Conservation (phyloP, 2,113 vertebrate genomes). For the Oryzias melastigma region DNA sequence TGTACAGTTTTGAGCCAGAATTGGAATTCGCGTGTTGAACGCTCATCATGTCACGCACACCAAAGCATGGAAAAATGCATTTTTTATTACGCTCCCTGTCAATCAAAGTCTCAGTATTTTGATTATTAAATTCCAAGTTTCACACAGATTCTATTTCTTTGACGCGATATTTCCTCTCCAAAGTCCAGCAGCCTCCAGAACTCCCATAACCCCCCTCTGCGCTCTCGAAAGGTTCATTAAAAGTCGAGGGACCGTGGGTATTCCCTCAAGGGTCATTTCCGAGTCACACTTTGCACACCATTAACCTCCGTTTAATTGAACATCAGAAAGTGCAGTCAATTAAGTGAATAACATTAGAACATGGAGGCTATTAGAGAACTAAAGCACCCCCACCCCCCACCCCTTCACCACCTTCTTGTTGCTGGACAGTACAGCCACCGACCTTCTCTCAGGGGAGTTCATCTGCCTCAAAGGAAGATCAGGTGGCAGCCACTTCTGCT, state of each 20-base stretch:
- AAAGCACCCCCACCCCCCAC: neutral
- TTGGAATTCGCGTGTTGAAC: no score
- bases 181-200: slow-evolving; percentile 12
- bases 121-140: slow-evolving; percentile 7
- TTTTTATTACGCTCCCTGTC: slow-evolving; percentile 10
- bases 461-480: slow-evolving; percentile 3
- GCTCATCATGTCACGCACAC: no score
- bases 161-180: neutral
- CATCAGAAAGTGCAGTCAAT: slow-evolving; percentile 60
- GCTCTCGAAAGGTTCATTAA: slow-evolving; percentile 26
- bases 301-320: slow-evolving; percentile 61
- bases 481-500: neutral
- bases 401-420: neutral
- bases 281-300: slow-evolving; percentile 38
- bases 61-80: no score
- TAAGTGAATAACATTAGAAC: slow-evolving; percentile 58
- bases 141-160: slow-evolving; percentile 1
- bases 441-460: slow-evolving; percentile 29
- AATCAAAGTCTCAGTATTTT: slow-evolving; percentile 6
- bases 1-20: no score
- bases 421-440: slow-evolving; percentile 26
- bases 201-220: slow-evolving; percentile 14
- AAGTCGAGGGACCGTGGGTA: slow-evolving; percentile 26
- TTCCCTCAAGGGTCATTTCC: slow-evolving; percentile 41
- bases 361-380: slow-evolving; percentile 40